Evolutionary conservation across 2,888 invertebrate genomes (phyloP), one percentile per base, ranked within the genome.

Genomic region (Crossocerus cetratus): DNA sequence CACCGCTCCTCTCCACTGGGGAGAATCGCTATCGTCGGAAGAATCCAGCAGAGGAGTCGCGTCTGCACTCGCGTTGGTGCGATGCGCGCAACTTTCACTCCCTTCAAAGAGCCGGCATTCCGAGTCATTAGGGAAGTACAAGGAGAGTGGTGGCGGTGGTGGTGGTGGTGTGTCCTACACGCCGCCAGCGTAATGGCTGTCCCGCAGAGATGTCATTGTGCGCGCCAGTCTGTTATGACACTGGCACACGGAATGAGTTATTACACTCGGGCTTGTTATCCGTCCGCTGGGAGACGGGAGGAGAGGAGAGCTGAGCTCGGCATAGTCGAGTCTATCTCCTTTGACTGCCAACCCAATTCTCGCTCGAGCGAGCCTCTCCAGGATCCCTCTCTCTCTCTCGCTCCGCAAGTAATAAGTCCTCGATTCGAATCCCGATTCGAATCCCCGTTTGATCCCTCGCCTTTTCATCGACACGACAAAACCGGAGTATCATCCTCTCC

Each of bases 31-130:
- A 13, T 20, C 22, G 56, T 53, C 58, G 64, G 55, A 63, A 54
- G 74, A 53, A 23, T 63, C 56, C n/a, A 43, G 55, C 60, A 62
- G 65, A 54, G 20, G 43, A 43, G 43, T 43, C n/a, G n/a, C n/a
- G n/a, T n/a, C n/a, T n/a, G n/a, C n/a, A n/a, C n/a, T 43, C 43
- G 13, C 43, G 13, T 13, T 43, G 5, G 43, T 8, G 43, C 43
- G 5, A 56, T 56, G 64, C 72, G 22, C 22, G 56, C 14, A 76
- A 80, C 81, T 82, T 82, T 81, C 80, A 74, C 82, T 82, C 74
- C 80, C 72, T 77, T 75, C 69, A 73, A 74, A 58, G 62, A 43
- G 64, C 49, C 77, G 58, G 67, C 82, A 81, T 81, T 82, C 77
- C 81, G 72, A 69, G 68, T 81, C 72, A 74, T 81, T 81, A 81